These are phyloP conservation scores for Sclerurus mexicanus DNA, from an alignment of 2,113 vertebrate genomes.

Conservation along the genomic window DNA sequence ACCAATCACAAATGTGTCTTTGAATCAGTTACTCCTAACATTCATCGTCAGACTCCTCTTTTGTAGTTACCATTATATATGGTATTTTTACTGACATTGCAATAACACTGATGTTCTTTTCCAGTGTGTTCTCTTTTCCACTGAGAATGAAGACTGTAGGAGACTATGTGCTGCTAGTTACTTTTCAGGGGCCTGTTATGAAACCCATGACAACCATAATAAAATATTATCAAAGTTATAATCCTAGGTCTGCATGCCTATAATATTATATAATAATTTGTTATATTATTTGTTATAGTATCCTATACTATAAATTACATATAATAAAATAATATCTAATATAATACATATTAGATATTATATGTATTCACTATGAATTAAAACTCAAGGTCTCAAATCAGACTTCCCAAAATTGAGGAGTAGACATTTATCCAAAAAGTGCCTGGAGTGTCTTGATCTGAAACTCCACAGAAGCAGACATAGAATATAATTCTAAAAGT, in stretches of 20 bases:
- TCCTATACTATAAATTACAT: neutral
- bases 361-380: neutral
- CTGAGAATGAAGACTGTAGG: accelerated
- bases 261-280: neutral
- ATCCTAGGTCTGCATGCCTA: neutral
- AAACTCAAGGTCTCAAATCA: neutral
- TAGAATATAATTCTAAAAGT: neutral
- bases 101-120: neutral
- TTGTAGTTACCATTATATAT: neutral
- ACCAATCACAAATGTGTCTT: neutral
- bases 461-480: neutral
- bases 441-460: neutral
- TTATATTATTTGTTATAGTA: neutral
- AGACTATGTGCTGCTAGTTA: neutral
- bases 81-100: neutral
- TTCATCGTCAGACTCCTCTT: neutral
- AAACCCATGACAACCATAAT: too few relatives aligned
- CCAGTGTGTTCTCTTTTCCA: neutral
- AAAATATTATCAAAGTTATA: neutral
- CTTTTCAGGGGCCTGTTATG: neutral
- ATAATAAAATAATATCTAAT: neutral
- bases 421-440: neutral
- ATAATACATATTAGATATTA: neutral
- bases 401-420: neutral
- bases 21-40: neutral